Evolutionary conservation across 2,113 vertebrate species (phyloP), one percentile per base, ranked within the genome.

Genomic region (Crotophaga sulcirostris): DNA sequence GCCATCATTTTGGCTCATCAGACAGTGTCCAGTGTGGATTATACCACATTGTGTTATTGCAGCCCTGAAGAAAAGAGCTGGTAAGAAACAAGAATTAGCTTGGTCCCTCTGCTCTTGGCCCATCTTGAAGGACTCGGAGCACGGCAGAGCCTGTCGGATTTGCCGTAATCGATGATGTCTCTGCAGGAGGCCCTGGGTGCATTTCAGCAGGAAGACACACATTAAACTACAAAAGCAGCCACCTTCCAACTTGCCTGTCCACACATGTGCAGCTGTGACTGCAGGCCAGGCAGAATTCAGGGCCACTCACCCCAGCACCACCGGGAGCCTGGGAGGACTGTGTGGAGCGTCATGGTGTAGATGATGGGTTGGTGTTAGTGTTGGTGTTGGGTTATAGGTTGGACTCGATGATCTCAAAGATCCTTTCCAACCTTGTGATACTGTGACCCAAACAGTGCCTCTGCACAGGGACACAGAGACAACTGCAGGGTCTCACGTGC

Each of bases 401-500:
- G n/a, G n/a, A n/a, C n/a, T n/a, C n/a, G n/a, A n/a, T n/a, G n/a
- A n/a, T n/a, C n/a, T n/a, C n/a, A n/a, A n/a, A n/a, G n/a, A n/a
- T n/a, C n/a, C n/a, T n/a, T n/a, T n/a, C n/a, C n/a, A n/a, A n/a
- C n/a, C n/a, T n/a, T n/a, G n/a, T n/a, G n/a, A n/a, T n/a, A n/a
- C n/a, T n/a, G n/a, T n/a, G n/a, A n/a, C n/a, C n/a, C 5, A 16
- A 15, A 14, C 69, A 49, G 68, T 38, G 62, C 2, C 1, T 58
- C 16, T 3, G 56, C 85, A 70, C 16, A 13, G 2, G 0, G 51
- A 4, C 24, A 12, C 2, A 5, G 19, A 44, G 45, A 28, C 2
- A 1, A 7, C 7, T 20, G 36, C 36, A 36, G 45, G n/a, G 33
- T 6, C 28, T 40, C 40, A 0, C 0, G 10, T 2, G 47, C 63